Base-by-base conservation (phyloP, 2,797 vertebrate species). In the Phoeniculus purpureus region DNA sequence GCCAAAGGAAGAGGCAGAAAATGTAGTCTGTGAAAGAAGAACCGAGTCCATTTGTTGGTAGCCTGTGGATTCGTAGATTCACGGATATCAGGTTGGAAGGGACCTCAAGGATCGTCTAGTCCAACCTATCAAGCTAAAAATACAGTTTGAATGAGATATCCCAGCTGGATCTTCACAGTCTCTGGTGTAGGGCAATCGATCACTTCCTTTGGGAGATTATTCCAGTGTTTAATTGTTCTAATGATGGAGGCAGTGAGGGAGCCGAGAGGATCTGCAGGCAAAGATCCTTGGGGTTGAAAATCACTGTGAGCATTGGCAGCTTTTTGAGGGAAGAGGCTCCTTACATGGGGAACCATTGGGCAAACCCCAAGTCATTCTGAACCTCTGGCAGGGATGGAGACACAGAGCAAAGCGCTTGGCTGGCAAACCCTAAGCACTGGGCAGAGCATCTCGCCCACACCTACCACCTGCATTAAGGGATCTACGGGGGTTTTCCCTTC, bases 1-100 rank as follows among this genome's bases (percentile, higher is more conserved):
- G 68, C 26, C 51, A 27, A 80, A 89, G 84, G 62, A 81, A 87
- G 31, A 68, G 80, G 65, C 31, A 43, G 66, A 70, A 93, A 92
- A 60, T 16, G 0, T 22, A 3, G 34, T 7, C 65, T 37, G 65
- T 72, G 72, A 85, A 77, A 89, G 47, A 64, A 65, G 89, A 93
- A 67, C 2, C 0, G 1, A 70, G 58, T 2, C 64, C n/a, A 65
- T 79, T 74, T 90, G 81, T 77, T 81, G 62, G 67, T 60, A 40
- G 75, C 40, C 61, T 74, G 18, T 1, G 43, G 43, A 43, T 43
- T 43, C 43, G 16, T 43, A 43, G 43, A 43, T 43, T 43, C 43
- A 43, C 16, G 43, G 43, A 15, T 43, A 43, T 13, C 43, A 16
- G 43, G 43, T 43, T 43, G 43, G 43, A 43, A 43, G 43, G 43